phyloP scores from a whole-genome alignment of 2,113 vertebrate genomes.

The Empidonax alnorum region DNA sequence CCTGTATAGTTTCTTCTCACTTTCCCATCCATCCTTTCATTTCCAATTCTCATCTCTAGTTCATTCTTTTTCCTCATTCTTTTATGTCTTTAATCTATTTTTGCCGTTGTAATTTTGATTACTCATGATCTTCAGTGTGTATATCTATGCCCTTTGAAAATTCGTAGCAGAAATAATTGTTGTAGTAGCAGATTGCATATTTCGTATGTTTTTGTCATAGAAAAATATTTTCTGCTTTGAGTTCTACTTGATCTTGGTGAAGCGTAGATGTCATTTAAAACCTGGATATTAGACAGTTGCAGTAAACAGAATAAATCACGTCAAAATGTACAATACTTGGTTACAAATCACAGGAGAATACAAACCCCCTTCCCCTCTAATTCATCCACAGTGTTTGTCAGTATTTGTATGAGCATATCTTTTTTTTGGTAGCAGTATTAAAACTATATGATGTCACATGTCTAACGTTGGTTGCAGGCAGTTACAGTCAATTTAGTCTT shows the following conservation, averaged over 20 bases:
- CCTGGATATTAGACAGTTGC: neutral
- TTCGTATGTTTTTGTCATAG: neutral
- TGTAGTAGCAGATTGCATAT: neutral
- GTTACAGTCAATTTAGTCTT: neutral
- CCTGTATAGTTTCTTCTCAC: neutral
- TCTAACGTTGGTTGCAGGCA: neutral
- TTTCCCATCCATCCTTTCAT: neutral
- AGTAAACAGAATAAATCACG: neutral
- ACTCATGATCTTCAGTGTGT: neutral
- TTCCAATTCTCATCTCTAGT: neutral
- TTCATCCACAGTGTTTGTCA: neutral
- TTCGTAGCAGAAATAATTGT: neutral
- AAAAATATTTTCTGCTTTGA: neutral
- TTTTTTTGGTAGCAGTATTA: neutral
- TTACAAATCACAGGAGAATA: neutral
- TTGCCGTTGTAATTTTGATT: neutral
- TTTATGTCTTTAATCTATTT: neutral
- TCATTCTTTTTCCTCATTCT: neutral
- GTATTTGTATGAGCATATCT: neutral
- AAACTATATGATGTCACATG: neutral
- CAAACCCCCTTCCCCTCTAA: neutral
- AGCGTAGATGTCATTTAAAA: neutral
- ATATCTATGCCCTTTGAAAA: neutral
- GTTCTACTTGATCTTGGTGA: neutral
- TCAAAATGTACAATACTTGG: neutral